Percentiles rank a stretch among this genome's conserved stretches.
phyloP scores from a whole-genome alignment of 2,113 vertebrate genomes.

The Dolichallabes microphthalmus region DNA sequence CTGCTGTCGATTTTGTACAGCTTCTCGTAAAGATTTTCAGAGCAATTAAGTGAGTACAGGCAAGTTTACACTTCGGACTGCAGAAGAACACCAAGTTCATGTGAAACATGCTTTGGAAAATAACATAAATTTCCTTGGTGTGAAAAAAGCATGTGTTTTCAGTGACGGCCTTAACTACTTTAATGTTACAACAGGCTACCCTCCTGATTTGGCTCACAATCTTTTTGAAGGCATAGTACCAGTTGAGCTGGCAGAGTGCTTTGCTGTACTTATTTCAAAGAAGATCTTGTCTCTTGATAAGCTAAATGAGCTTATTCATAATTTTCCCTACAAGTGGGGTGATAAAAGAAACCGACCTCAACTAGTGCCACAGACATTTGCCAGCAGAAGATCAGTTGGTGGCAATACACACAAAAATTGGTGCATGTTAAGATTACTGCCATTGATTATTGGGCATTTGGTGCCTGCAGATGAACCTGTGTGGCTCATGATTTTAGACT shows the following conservation, averaged over 20 bases:
- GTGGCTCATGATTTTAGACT: too few species aligned
- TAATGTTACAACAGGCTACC: not conserved
- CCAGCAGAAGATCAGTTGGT: not conserved
- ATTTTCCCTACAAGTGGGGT: not conserved
- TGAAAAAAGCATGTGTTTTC: constrained; percentile 30
- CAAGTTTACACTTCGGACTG: too few species aligned
- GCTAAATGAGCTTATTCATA: not conserved
- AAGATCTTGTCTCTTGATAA: constrained; percentile 4
- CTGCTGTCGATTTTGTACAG: constrained; percentile 27
- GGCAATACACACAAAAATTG: not conserved
- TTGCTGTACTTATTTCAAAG: constrained; percentile 8
- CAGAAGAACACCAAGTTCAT: not conserved
- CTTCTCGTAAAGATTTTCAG: constrained; percentile 9
- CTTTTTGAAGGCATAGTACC: not conserved
- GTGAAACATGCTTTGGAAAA: not conserved
- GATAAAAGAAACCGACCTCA: constrained; percentile 12
- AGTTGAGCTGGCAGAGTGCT: not conserved
- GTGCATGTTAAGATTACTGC: too few species aligned
- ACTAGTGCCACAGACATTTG: not conserved
- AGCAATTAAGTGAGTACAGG: too few species aligned
- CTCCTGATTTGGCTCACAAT: constrained; percentile 9
- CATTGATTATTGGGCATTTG: too few species aligned
- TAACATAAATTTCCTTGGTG: constrained; percentile 21
- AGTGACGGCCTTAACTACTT: not conserved
- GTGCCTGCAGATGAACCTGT: too few species aligned